Evolutionary conservation across 2,113 vertebrate genomes (phyloP).

Genomic region (Quiscalus mexicanus): DNA sequence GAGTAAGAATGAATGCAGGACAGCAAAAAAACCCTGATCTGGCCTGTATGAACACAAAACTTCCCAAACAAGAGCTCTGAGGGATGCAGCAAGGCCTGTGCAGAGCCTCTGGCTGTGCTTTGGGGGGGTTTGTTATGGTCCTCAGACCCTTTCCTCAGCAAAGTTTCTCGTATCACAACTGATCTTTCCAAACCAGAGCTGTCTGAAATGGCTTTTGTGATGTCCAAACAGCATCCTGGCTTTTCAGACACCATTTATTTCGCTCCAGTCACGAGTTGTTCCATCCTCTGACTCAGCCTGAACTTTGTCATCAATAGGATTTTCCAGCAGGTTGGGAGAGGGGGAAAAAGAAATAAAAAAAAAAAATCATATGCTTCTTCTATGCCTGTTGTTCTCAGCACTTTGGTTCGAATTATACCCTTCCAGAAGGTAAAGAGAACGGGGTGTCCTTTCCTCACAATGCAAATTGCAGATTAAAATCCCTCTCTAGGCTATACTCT

Average conservation of each 20-base stretch:
- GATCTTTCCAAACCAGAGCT: neutral
- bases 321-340: neutral
- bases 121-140: neutral
- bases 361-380: neutral
- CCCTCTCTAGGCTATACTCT: neutral
- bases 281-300: neutral
- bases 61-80: neutral
- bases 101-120: neutral
- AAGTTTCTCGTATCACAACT: neutral
- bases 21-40: neutral
- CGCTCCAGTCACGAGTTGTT: neutral
- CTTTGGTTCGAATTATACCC: neutral
- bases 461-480: conserved; percentile 3
- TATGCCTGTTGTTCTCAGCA: neutral
- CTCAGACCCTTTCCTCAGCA: neutral
- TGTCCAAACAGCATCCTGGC: neutral
- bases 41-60: neutral
- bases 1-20: neutral
- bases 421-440: neutral
- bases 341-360: neutral
- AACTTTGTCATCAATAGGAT: conserved; percentile 7
- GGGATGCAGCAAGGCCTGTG: neutral
- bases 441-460: neutral
- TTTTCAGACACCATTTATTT: conserved; percentile 20
- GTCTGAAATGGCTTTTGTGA: neutral